These are phyloP conservation scores for Cyclophora albipunctata DNA, from an alignment of 2,888 invertebrate species.

Conservation along the genomic window DNA sequence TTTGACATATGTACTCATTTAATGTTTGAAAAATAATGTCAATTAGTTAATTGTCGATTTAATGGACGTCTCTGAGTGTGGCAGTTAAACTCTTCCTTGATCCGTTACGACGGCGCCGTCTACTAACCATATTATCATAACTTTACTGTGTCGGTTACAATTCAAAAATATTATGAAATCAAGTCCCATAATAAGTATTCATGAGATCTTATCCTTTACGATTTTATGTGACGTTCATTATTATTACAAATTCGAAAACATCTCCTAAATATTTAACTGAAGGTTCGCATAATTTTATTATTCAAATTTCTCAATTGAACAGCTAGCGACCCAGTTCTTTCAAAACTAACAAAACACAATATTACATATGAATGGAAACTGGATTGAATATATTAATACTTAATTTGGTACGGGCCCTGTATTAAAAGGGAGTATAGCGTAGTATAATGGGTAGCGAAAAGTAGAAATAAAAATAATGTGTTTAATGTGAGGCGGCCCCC, in stretches of 20 bases:
- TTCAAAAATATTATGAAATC: too few species aligned
- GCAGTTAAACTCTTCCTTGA: too few species aligned
- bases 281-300: conserved; percentile 55
- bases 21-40: too few species aligned
- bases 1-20: too few species aligned
- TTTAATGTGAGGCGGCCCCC: conserved; percentile 34
- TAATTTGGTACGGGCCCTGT: conserved; percentile 66
- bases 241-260: conserved; percentile 14
- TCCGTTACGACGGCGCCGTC: too few species aligned
- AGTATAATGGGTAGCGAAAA: conserved; percentile 62
- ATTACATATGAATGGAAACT: conserved; percentile 71
- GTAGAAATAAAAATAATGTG: conserved; percentile 45
- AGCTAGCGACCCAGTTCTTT: conserved; percentile 64
- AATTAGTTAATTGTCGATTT: too few species aligned
- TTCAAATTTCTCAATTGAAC: conserved; percentile 65
- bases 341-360: conserved; percentile 61
- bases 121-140: too few species aligned
- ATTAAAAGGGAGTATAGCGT: conserved; percentile 65
- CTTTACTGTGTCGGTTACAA: too few species aligned
- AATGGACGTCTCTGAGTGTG: too few species aligned
- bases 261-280: conserved; percentile 21
- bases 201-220: conserved; percentile 1
- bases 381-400: conserved; percentile 70
- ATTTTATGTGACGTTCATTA: conserved; percentile 7
- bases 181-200: conserved; percentile 1